Base-by-base conservation (phyloP, 2,113 vertebrate genomes). In the Sciurus niger region DNA sequence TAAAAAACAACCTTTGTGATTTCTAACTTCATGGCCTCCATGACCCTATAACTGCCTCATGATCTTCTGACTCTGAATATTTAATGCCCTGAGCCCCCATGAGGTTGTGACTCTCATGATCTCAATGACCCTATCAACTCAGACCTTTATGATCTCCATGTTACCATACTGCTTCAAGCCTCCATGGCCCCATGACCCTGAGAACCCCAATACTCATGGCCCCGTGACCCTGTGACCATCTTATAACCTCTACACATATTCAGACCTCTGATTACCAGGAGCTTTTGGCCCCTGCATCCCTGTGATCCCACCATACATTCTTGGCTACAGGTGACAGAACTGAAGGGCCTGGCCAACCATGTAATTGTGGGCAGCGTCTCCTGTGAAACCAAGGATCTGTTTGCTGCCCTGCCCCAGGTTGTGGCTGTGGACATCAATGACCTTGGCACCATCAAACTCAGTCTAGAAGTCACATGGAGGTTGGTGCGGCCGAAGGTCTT, bases 351-450 rank as follows among this genome's bases (percentile, higher is more conserved):
- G 97, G 99, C 99, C 97, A 99, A 99, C 98, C 99, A 99, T 0
- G 99, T 99, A 63, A 99, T 99, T 46, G 99, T 99, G 68, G 99
- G 99, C 95, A 99, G 98, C 0, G 99, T 99, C 96, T 99, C 99
- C 34, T 99, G 99, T 0, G 99, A 99, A 98, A 99, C 99, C 14
- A 99, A 99, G 98, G 99, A 99, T 97, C 98, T 99, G 72, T 99
- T 99, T 96, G 99, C 99, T 0, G 99, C 99, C 22, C 98, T 99
- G 30, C 99, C 99, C 1, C 99, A 99, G 98, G 99, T 99, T 1
- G 99, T 99, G 78, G 99, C 99, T 28, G 99, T 99, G 97, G 99
- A 99, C 92, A 99, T 99, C 98, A 99, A 99, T 0, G 99, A 99
- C 97, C 98, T 99, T 25, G 99, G 99, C 70, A 99, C 99, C 43